Base-by-base conservation (phyloP, 2,888 invertebrate genomes). In the Lasioglossum leucozonium region DNA sequence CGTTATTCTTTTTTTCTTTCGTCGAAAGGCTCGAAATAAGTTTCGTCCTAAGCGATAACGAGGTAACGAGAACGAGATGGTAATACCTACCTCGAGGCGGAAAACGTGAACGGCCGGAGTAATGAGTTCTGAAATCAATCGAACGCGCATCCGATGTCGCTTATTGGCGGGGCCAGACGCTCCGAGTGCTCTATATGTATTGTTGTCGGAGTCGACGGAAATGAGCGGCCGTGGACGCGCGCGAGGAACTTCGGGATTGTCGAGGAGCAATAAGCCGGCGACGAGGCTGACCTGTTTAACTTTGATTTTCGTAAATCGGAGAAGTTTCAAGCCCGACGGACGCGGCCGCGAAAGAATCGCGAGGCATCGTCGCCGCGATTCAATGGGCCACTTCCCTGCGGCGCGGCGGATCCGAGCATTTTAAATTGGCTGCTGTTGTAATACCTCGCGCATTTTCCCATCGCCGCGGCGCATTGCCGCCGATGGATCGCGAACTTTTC, bases 41-140 rank as follows among this genome's bases (percentile, higher is more conserved):
- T 79, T 84, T 84, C 75, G 44, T 37, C 34, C 34, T 34, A 16
- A 1, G 40, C 58, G 76, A 79, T 76, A 84, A 79, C 40, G n/a
- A 55, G 47, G 67, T 37, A 55, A 76, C 8, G 73, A n/a, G 47
- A 26, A 26, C 75, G 62, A n/a, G n/a, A n/a, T n/a, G 11, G 37
- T 11, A 0, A 3, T 34, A n/a, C n/a, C 3, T 34, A 2, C 74
- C 74, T 16, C 40, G 16, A 13, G 47, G 26, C 62, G 26, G 4
- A 18, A 10, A 55, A 5, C 44, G 5, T 34, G 65, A 42, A 62
- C 30, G 47, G 40, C 16, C 74, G 47, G 40, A 62, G 51, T 82
- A 82, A 82, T n/a, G 75, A 74, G 75, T 82, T 82, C 75, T 51
- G 82, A 72, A 47, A 82, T 82, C 82, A 82, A 82, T 82, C 82